Evolutionary conservation across 1,140 invertebrate genomes (phyloP).

Genomic region (Proctacanthus coquilletti): DNA sequence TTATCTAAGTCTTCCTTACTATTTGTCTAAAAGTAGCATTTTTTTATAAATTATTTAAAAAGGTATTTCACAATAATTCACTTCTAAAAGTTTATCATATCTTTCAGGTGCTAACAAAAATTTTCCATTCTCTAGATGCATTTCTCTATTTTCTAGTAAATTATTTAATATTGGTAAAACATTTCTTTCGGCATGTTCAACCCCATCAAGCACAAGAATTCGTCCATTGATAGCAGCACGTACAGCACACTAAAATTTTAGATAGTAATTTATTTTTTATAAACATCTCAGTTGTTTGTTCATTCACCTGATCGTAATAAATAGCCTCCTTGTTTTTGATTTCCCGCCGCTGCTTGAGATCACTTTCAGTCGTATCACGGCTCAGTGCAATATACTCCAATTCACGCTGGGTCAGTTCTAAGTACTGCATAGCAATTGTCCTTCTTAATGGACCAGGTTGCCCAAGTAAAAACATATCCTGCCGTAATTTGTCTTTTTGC

Average conservation of each 20-base stretch:
- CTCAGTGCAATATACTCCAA: conserved; percentile 88
- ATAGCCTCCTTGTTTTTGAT: conserved; percentile 72
- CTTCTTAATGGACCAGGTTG: conserved; percentile 60
- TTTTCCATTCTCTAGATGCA: conserved; percentile 94
- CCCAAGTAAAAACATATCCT: conserved; percentile 92
- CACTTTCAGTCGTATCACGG: conserved; percentile 90
- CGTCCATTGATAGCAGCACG: conserved; percentile 76
- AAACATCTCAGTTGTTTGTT: too few species aligned
- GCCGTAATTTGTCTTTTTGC: conserved; percentile 80
- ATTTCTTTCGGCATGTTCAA: conserved; percentile 95
- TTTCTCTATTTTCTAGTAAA: conserved; percentile 94
- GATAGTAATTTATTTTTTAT: too few species aligned
- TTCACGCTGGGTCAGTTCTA: conserved; percentile 77
- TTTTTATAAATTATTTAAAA: background rate
- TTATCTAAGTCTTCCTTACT: conserved; percentile 59
- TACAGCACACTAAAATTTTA: conserved; percentile 58
- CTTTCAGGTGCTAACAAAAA: conserved; percentile 75
- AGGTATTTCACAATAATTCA: conserved; percentile 25
- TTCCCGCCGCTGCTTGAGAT: conserved; percentile 90
- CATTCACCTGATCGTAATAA: conserved; percentile 79
- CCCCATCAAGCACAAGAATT: conserved; percentile 85
- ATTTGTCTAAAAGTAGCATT: conserved; percentile 44
- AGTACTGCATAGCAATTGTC: conserved; percentile 69
- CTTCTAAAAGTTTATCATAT: conserved; percentile 82
- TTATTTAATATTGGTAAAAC: conserved; percentile 96